Conservation (phyloP, 2,797 vertebrate genomes). For the Pseudomugil gertrudae region DNA sequence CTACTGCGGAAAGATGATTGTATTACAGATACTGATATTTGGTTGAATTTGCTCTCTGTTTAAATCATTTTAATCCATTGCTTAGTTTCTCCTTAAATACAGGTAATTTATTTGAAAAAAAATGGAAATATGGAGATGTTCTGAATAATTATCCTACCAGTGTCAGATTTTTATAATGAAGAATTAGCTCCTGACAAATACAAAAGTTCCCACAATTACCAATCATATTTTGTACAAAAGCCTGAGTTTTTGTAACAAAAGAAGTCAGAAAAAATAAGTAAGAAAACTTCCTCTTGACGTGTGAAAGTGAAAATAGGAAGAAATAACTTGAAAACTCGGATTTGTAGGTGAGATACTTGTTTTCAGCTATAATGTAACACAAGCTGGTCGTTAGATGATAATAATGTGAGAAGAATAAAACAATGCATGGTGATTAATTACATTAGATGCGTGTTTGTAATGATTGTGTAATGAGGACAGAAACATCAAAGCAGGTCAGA, state of each 20-base stretch:
- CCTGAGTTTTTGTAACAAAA: not conserved
- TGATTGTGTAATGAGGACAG: not conserved
- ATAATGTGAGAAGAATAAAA: not conserved
- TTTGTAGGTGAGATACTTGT: not conserved
- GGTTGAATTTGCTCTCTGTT: not conserved
- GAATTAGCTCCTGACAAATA: too few species aligned
- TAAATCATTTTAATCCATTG: not conserved
- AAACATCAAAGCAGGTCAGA: not conserved
- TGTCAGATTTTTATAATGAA: too few species aligned
- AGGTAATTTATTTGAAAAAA: too few species aligned
- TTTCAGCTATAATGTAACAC: not conserved
- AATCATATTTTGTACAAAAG: too few species aligned
- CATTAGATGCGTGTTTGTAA: not conserved
- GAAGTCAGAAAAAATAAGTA: not conserved
- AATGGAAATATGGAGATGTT: too few species aligned
- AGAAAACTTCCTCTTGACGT: not conserved
- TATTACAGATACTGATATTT: not conserved
- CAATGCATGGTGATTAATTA: too few species aligned
- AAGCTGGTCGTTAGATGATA: conserved; percentile 26
- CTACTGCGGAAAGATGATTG: not conserved
- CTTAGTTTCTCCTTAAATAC: too few species aligned
- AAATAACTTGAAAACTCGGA: not conserved
- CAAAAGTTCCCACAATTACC: too few species aligned
- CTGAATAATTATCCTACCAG: too few species aligned
- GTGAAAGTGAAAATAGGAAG: not conserved